Evolutionary conservation across 37 sponge, comb jelly and placozoan species (phyloP).

Genomic region (Cliona cf. orientalis): DNA sequence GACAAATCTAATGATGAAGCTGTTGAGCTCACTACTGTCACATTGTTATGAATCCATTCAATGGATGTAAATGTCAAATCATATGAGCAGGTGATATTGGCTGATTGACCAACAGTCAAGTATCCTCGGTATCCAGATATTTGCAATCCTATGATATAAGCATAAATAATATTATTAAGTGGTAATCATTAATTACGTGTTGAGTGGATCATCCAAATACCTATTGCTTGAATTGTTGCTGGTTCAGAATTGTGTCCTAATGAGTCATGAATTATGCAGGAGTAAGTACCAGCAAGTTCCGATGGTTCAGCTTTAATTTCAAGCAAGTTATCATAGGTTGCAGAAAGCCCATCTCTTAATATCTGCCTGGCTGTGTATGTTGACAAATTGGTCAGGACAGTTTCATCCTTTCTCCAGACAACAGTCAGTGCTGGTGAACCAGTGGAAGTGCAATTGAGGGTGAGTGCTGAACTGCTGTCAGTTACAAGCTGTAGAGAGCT

Average conservation of each 20-base stretch:
- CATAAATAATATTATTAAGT: neutral
- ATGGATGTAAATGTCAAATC: conserved; percentile 5
- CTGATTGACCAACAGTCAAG: conserved; percentile 1
- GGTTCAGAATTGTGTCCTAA: neutral
- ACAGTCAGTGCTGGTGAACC: conserved; percentile 26
- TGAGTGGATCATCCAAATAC: no score
- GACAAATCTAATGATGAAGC: neutral
- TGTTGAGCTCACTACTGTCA: neutral
- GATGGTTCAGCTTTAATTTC: neutral
- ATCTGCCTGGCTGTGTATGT: neutral
- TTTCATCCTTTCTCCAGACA: conserved; percentile 13
- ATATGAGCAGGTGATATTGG: neutral
- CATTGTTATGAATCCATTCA: conserved; percentile 3
- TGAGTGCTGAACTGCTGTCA: neutral
- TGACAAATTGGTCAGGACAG: neutral
- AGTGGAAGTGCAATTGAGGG: conserved; percentile 23
- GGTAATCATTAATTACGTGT: neutral
- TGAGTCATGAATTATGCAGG: conserved; percentile 9
- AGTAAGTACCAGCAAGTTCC: neutral
- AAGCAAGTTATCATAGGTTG: conserved; percentile 8
- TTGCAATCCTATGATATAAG: neutral
- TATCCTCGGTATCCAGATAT: neutral
- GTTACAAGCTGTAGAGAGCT: conserved; percentile 7
- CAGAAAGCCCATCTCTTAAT: neutral
- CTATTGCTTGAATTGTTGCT: neutral